These are phyloP conservation scores for Yponomeuta cagnagella DNA, from an alignment of 2,888 invertebrate genomes.

Conservation along the genomic window DNA sequence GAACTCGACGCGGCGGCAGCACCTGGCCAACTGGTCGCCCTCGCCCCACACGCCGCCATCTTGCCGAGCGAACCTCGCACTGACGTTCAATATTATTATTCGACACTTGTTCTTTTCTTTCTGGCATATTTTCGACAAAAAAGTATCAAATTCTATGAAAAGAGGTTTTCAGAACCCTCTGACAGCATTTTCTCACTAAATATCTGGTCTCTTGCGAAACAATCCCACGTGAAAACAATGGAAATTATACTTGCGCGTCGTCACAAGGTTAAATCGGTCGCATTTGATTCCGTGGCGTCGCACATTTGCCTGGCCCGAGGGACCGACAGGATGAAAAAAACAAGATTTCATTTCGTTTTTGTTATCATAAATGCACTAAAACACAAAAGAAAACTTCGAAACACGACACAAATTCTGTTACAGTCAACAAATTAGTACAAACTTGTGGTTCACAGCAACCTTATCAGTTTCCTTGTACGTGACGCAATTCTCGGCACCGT, in stretches of 20 bases:
- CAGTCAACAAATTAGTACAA: slow-evolving; percentile 32
- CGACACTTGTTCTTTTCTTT: slow-evolving; percentile 42
- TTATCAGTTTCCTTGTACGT: slow-evolving; percentile 74
- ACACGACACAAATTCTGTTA: neutral
- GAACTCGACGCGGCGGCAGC: slow-evolving; percentile 77
- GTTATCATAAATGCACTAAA: slow-evolving; percentile 46
- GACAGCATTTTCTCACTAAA: slow-evolving; percentile 22
- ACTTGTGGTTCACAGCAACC: slow-evolving; percentile 72
- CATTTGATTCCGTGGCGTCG: slow-evolving; percentile 62
- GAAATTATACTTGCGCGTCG: slow-evolving; percentile 65
- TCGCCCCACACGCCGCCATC: slow-evolving; percentile 75
- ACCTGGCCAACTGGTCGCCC: slow-evolving; percentile 75
- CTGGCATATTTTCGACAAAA: slow-evolving; percentile 28
- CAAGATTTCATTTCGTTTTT: slow-evolving; percentile 46
- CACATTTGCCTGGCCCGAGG: slow-evolving; percentile 69
- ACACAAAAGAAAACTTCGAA: slow-evolving; percentile 29
- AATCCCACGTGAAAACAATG: slow-evolving; percentile 1
- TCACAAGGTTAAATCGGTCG: slow-evolving; percentile 71
- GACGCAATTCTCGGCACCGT: slow-evolving; percentile 75
- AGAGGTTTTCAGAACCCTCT: neutral
- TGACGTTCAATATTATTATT: slow-evolving; percentile 73
- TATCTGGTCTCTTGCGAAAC: slow-evolving; percentile 15
- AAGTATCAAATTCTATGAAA: neutral
- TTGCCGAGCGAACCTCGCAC: slow-evolving; percentile 64
- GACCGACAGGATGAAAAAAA: slow-evolving; percentile 59